Evolutionary conservation across 1,140 invertebrate species (phyloP).

Genomic region (Drosophila guanche): DNA sequence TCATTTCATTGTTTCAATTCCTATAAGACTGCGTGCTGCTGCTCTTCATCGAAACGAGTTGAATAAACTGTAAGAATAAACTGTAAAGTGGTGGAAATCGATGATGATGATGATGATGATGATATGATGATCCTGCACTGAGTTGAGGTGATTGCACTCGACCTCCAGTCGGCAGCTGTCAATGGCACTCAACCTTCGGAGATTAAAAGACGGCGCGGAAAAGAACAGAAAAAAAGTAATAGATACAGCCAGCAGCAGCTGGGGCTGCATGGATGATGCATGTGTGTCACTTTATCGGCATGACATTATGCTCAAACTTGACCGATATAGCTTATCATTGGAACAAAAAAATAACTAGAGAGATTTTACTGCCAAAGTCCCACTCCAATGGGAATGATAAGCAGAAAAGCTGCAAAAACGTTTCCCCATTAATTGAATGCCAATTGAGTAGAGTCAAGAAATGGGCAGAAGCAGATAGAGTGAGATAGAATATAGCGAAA

Average conservation of each 20-base stretch:
- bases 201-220: conserved; percentile 32
- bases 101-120: conserved; percentile 1
- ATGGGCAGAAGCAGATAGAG: not conserved
- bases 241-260: conserved; percentile 31
- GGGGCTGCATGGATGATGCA: conserved; percentile 9
- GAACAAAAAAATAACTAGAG: conserved; percentile 8
- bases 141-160: conserved; percentile 33
- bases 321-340: conserved; percentile 56
- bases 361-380: too few relatives aligned
- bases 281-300: conserved; percentile 44
- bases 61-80: conserved; percentile 41
- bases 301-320: conserved; percentile 52
- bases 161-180: conserved; percentile 37
- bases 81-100: conserved; percentile 23
- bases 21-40: not conserved
- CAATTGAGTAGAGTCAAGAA: conserved; percentile 36
- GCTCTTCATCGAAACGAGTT: conserved; percentile 6
- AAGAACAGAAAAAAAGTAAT: conserved; percentile 25
- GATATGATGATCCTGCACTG: conserved; percentile 9
- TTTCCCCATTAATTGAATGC: conserved; percentile 33
- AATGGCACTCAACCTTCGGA: conserved; percentile 39
- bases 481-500: too few relatives aligned
- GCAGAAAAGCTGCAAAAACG: conserved; percentile 23
- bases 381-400: conserved; percentile 37
- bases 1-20: conserved; percentile 38